Base-by-base conservation (phyloP, 2,888 invertebrate species). In the Diarsia mendica region DNA sequence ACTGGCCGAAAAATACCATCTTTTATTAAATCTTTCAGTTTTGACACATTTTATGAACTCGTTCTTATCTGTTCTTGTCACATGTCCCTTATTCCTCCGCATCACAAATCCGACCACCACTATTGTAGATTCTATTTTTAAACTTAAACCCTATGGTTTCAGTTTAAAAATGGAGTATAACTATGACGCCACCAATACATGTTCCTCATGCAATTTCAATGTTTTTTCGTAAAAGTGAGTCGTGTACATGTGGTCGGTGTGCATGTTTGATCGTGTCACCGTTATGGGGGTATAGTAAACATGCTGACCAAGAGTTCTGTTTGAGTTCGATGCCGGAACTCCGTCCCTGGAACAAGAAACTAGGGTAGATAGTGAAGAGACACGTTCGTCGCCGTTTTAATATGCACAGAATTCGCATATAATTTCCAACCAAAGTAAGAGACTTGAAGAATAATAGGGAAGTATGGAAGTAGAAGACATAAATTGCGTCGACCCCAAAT, bases 281-380 rank as follows among this genome's bases (percentile, higher is more conserved):
- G 55, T 73, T 74, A 90, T 90, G 85, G 89, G 90, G 88, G 73
- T 73, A 77, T 72, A 46, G 85, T 85, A 87, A 88, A 89, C 85
- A 88, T 48, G 79, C 51, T 83, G 80, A 73, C 82, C 74, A 67
- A 79, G 53, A 76, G 83, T 88, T 85, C 61, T 89, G 86, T 90
- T 89, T 90, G 88, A 88, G 85, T 89, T 88, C 72, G 67, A 69
- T 63, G 73, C 77, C 74, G 68, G 75, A 79, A 80, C 78, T 82
- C 60, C 46, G 53, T 39, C 46, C 49, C 13, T 46, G 1, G 53
- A 71, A n/a, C 51, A 20, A 48, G n/a, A 33, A 67, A 63, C n/a
- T 3, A 13, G 13, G 60, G 23, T 68, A 11, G 6, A 51, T 48
- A 15, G 23, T 44, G 15, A 44, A 39, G 3, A 13, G 28, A 28